Base-by-base conservation (phyloP, 2,797 vertebrate genomes). In the Prunella strophiata region DNA sequence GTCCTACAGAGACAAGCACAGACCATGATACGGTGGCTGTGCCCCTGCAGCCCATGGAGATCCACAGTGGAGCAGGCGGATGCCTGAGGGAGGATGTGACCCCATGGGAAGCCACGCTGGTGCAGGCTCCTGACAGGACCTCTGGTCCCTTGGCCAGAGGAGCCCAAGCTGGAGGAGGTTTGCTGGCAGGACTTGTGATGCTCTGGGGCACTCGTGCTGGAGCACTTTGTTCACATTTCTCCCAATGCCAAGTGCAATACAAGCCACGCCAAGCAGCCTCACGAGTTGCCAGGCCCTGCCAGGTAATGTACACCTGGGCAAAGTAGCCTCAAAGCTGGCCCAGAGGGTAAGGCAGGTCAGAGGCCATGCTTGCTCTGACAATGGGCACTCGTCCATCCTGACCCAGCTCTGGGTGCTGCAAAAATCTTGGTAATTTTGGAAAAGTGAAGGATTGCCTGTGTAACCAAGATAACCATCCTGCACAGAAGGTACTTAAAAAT, bases 241-340 rank as follows among this genome's bases (percentile, higher is more conserved):
- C 42, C 48, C 0, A 0, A 52, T 14, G 54, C 38, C 0, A 0
- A 55, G 70, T 2, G 27, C 55, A 68, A 4, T 2, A 32, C 21
- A 32, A 68, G 40, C 85, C 40, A 48, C 0, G 8, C 40, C 30
- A 17, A 54, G 55, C 55, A 75, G 55, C 34, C 42, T 54, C 70
- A 68, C 0, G 1, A 40, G 54, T 0, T 34, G 25, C 38, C 59
- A 38, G 43, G 66, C 51, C 58, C 51, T 63, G 25, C 25, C 40
- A 48, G 34, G 26, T 19, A 27, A 13, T 2, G 16, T 4, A 36
- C 34, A 68, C 42, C 26, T 4, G 16, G 43, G 63, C 63, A 47
- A n/a, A 68, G 54, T 0, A n/a, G 54, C 17, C 48, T 27, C 86
- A 62, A 43, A 68, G 27, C 13, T 42, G 70, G 42, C 70, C 48